Evolutionary conservation across 2,113 vertebrate species (phyloP).

Genomic region (Lanius ludovicianus): DNA sequence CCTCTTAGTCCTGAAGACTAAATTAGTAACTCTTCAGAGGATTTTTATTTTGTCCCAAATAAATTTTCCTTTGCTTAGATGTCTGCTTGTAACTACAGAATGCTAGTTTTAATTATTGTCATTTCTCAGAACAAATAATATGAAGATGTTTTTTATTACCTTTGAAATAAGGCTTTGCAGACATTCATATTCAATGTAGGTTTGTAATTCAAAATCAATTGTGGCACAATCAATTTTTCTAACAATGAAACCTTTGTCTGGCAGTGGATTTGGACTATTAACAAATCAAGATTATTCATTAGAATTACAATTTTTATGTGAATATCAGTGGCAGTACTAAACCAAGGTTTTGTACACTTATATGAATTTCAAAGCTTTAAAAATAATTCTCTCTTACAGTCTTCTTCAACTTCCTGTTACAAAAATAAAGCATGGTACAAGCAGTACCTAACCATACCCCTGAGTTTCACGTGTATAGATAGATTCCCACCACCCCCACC

Average conservation of each 20-base stretch:
- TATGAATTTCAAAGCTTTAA: neutral
- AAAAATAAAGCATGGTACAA: neutral
- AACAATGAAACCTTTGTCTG: neutral
- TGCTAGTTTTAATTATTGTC: neutral
- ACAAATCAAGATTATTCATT: neutral
- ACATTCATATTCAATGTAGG: neutral
- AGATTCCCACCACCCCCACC: neutral
- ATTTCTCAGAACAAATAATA: neutral
- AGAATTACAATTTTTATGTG: neutral
- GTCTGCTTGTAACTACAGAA: neutral
- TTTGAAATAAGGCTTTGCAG: neutral
- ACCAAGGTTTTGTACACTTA: neutral
- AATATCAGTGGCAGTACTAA: neutral
- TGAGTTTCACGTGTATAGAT: neutral
- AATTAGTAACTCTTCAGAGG: neutral
- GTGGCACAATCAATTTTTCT: neutral
- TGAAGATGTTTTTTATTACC: neutral
- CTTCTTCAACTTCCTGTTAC: neutral
- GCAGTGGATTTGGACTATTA: neutral
- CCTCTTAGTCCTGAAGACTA: neutral
- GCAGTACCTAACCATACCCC: neutral
- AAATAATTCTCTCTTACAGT: neutral
- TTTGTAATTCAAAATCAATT: slow-evolving; percentile 10
- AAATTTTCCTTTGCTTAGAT: neutral
- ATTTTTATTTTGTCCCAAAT: neutral